phyloP scores from a whole-genome alignment of 2,888 invertebrate genomes.

The Polyommatus icarus region DNA sequence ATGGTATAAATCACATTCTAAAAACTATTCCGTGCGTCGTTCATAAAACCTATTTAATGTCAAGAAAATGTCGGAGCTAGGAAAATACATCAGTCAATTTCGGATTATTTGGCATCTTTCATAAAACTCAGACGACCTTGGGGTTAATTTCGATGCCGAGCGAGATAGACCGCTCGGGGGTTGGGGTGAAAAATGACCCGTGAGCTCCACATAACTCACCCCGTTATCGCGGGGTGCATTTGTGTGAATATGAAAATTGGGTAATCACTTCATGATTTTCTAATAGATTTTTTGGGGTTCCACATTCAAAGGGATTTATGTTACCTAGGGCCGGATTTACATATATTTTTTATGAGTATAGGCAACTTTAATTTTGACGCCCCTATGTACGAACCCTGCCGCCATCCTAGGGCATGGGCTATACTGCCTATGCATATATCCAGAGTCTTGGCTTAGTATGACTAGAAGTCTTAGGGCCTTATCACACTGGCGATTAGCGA shows the following conservation, averaged over 20 bases:
- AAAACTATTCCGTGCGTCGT: neutral
- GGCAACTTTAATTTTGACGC: too few species aligned
- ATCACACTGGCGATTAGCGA: too few species aligned
- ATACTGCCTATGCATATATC: neutral
- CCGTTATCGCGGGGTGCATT: slow-evolving; percentile 6
- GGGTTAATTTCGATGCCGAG: slow-evolving; percentile 9
- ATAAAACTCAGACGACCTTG: slow-evolving; percentile 23
- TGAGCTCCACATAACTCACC: slow-evolving; percentile 10
- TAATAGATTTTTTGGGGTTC: slow-evolving; percentile 3
- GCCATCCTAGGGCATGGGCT: neutral
- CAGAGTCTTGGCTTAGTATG: neutral
- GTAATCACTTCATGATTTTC: slow-evolving; percentile 14
- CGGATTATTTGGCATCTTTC: slow-evolving; percentile 22
- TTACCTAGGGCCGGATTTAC: too few species aligned
- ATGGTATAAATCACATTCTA: too few species aligned
- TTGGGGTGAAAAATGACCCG: slow-evolving; percentile 2
- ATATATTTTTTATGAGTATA: too few species aligned
- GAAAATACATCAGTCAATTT: slow-evolving; percentile 6
- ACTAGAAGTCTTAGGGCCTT: neutral
- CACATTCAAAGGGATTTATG: neutral
- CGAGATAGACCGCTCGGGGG: slow-evolving; percentile 21
- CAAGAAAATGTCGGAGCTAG: neutral
- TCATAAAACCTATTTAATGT: neutral
- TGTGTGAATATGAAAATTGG: slow-evolving; percentile 22
- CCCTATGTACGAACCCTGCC: too few species aligned